A percentile compares a stretch with the other conserved stretches of the same genome.
These are phyloP conservation scores for Cercocebus atys DNA, from an alignment of 2,113 vertebrate species.

Conservation along the genomic window DNA sequence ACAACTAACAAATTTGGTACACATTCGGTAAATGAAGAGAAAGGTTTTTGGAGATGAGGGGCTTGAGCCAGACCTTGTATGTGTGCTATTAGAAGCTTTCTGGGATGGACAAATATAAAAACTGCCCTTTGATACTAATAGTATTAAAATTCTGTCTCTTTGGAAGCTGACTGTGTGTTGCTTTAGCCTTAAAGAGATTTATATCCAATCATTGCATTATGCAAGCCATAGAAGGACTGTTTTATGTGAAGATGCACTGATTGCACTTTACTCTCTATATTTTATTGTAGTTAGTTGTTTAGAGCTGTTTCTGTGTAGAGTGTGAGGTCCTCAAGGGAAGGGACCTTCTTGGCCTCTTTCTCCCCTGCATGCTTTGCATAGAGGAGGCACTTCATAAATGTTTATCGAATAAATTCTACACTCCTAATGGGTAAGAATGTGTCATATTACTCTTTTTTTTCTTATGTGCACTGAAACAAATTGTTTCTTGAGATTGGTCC, in stretches of 20 bases:
- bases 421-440: not conserved
- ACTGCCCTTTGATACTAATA: not conserved
- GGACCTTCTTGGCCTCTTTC: not conserved
- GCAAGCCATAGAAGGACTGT: not conserved
- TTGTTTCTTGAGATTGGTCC: conserved; percentile 9
- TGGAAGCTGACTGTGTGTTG: not conserved
- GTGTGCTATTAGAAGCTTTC: not conserved
- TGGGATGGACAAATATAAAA: not conserved
- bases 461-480: not conserved
- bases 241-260: conserved; percentile 7
- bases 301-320: conserved; percentile 17
- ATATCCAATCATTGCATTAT: not conserved
- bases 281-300: not conserved
- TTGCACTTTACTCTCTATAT: not conserved
- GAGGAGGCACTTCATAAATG: not conserved
- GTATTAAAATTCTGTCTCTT: not conserved
- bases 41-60: not conserved
- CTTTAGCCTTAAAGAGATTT: conserved; percentile 50
- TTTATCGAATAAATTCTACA: conserved; percentile 23
- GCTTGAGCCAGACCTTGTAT: not conserved
- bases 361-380: not conserved
- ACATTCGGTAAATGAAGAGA: not conserved
- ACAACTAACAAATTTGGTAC: not conserved
- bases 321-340: not conserved
- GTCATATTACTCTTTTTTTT: conserved; percentile 30